phyloP scores from a whole-genome alignment of 2,797 vertebrate species.

The Myripristis murdjan region DNA sequence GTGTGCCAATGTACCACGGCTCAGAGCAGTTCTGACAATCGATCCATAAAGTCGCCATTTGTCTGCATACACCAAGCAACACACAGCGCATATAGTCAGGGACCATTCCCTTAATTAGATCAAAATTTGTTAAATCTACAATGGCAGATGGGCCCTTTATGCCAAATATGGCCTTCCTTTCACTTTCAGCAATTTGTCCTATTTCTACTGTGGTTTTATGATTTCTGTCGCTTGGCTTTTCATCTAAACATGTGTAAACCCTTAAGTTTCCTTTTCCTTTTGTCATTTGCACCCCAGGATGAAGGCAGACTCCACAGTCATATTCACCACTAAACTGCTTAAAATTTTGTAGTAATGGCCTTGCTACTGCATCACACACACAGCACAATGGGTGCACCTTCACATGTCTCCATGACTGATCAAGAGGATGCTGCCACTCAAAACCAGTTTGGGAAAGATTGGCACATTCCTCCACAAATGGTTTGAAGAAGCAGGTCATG shows the following conservation, averaged over 20 bases:
- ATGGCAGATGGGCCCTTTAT: slow-evolving; percentile 42
- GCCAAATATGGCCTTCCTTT: slow-evolving; percentile 36
- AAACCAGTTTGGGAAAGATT: slow-evolving; percentile 38
- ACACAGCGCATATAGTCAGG: slow-evolving; percentile 54
- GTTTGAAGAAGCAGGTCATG: slow-evolving; percentile 26
- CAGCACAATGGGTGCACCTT: slow-evolving; percentile 35
- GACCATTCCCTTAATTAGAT: slow-evolving; percentile 45
- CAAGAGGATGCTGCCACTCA: slow-evolving; percentile 37
- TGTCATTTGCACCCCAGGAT: slow-evolving; percentile 23
- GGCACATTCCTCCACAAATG: slow-evolving; percentile 28
- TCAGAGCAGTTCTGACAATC: slow-evolving; percentile 37
- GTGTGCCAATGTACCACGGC: slow-evolving; percentile 46
- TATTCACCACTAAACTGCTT: slow-evolving; percentile 45
- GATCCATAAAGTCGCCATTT: slow-evolving; percentile 46
- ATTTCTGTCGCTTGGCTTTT: slow-evolving; percentile 25
- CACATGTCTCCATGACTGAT: slow-evolving; percentile 30
- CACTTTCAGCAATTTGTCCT: slow-evolving; percentile 40
- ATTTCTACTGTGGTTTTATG: slow-evolving; percentile 40
- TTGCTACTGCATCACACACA: slow-evolving; percentile 50
- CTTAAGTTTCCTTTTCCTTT: slow-evolving; percentile 15
- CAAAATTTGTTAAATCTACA: slow-evolving; percentile 37
- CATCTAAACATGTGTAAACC: slow-evolving; percentile 11
- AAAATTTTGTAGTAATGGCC: slow-evolving; percentile 38
- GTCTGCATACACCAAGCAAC: slow-evolving; percentile 50
- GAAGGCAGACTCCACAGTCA: slow-evolving; percentile 40